Conservation (phyloP, 2,113 vertebrate genomes). For the Gymnarchus niloticus region DNA sequence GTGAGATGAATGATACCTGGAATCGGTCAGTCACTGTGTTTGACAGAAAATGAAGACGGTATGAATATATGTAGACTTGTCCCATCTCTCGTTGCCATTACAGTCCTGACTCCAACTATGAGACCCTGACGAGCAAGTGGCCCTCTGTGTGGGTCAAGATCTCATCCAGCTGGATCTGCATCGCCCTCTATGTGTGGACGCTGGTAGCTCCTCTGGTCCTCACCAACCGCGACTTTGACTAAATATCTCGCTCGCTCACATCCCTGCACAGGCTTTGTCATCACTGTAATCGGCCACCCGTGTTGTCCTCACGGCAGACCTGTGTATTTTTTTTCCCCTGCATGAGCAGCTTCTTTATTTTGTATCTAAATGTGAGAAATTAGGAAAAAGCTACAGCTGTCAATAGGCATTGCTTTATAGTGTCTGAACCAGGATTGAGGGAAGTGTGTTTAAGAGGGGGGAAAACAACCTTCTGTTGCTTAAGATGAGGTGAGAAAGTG, state of each 20-base stretch:
- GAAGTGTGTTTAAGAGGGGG: not conserved
- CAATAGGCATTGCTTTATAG: not conserved
- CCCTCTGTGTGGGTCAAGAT: slow-evolving; percentile 98
- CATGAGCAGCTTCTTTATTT: not conserved
- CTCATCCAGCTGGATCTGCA: slow-evolving; percentile 93
- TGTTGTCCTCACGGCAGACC: not conserved
- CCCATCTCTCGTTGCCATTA: not conserved
- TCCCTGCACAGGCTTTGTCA: not conserved
- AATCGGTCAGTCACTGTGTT: too few species aligned
- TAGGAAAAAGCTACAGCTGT: not conserved
- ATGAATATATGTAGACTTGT: too few species aligned
- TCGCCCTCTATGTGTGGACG: slow-evolving; percentile 92
- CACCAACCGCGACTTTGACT: slow-evolving; percentile 95
- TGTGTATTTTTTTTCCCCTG: not conserved
- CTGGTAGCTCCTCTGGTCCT: slow-evolving; percentile 91
- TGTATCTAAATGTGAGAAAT: not conserved
- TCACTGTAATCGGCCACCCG: slow-evolving; percentile 46
- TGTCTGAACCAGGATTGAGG: not conserved
- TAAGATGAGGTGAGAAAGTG: not conserved
- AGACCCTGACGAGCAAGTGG: slow-evolving; percentile 92
- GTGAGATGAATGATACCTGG: too few species aligned
- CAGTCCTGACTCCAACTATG: slow-evolving; percentile 75
- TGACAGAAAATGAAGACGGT: too few species aligned
- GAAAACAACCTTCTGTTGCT: not conserved
- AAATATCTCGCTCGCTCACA: slow-evolving; percentile 20